These are phyloP conservation scores for Onychomys leucogaster DNA, from an alignment of 2,797 vertebrate species.

Conservation along the genomic window DNA sequence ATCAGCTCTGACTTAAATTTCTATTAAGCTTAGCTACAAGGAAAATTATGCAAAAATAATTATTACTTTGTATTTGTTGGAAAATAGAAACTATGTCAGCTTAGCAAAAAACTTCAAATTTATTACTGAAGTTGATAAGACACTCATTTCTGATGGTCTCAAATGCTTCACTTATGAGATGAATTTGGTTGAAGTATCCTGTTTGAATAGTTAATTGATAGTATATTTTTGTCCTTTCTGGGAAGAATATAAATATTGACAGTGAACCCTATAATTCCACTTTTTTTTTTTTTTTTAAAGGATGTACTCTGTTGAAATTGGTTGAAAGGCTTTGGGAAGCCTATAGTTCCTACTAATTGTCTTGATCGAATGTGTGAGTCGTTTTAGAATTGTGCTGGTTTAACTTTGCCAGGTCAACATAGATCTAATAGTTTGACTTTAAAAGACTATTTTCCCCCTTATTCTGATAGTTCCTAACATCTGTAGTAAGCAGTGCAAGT, in stretches of 20 bases:
- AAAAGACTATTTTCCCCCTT: conserved; percentile 45
- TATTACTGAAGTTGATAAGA: conserved; percentile 13
- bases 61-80: background rate
- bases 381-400: background rate
- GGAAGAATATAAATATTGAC: conserved; percentile 33
- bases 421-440: background rate
- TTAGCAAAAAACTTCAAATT: conserved; percentile 40
- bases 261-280: background rate
- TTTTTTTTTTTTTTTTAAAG: conserved; percentile 34
- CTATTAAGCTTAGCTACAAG: conserved; percentile 57
- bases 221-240: conserved; percentile 2
- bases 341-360: conserved; percentile 15
- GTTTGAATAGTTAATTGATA: conserved; percentile 50
- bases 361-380: background rate
- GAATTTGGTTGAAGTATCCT: conserved; percentile 55
- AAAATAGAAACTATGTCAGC: conserved; percentile 39
- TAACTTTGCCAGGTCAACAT: background rate
- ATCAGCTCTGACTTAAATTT: conserved; percentile 5
- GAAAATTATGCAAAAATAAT: conserved; percentile 22
- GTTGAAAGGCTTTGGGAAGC: background rate
- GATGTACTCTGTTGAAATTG: background rate
- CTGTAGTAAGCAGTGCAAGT: background rate
- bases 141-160: conserved; percentile 11
- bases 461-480: background rate
- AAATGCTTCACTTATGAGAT: conserved; percentile 62